Evolutionary conservation across 2,797 vertebrate genomes (phyloP).

Genomic region (Paratrypauchen microcephalus): DNA sequence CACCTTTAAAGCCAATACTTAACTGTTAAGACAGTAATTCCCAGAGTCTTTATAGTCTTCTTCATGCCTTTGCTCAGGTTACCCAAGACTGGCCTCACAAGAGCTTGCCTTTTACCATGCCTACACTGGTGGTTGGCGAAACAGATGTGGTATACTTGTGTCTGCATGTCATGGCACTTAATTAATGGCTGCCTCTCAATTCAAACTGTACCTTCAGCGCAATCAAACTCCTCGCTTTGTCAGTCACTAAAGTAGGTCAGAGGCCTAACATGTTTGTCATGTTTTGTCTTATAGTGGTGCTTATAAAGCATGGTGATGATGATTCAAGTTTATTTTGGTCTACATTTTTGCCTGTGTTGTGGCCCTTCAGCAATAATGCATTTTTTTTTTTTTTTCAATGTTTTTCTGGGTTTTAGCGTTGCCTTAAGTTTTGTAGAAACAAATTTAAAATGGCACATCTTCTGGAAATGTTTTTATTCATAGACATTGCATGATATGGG

Average conservation of each 20-base stretch:
- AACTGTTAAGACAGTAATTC: constrained; percentile 43
- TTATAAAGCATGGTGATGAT: constrained; percentile 62
- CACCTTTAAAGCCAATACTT: constrained; percentile 43
- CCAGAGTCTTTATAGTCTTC: constrained; percentile 62
- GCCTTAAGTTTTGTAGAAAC: not conserved
- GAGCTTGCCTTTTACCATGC: constrained; percentile 78
- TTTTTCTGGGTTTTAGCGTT: too few species aligned
- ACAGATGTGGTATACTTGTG: constrained; percentile 76
- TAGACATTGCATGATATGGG: too few species aligned
- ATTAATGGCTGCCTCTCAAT: constrained; percentile 32
- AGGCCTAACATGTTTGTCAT: constrained; percentile 48
- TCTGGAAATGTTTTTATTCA: not conserved
- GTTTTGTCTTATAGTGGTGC: constrained; percentile 51
- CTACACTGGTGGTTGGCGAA: constrained; percentile 75
- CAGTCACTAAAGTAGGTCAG: constrained; percentile 36
- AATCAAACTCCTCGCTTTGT: constrained; percentile 31
- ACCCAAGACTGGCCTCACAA: constrained; percentile 77
- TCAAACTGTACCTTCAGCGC: constrained; percentile 19
- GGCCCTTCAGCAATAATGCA: not conserved
- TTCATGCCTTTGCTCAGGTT: constrained; percentile 81
- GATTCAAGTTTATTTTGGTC: constrained; percentile 2
- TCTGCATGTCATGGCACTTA: constrained; percentile 70
- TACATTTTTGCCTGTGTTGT: not conserved
- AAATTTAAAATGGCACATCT: not conserved
- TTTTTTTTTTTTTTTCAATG: too few species aligned